Base-by-base conservation (phyloP, 2,888 invertebrate genomes). In the Sphaerophoria rueppellii region DNA sequence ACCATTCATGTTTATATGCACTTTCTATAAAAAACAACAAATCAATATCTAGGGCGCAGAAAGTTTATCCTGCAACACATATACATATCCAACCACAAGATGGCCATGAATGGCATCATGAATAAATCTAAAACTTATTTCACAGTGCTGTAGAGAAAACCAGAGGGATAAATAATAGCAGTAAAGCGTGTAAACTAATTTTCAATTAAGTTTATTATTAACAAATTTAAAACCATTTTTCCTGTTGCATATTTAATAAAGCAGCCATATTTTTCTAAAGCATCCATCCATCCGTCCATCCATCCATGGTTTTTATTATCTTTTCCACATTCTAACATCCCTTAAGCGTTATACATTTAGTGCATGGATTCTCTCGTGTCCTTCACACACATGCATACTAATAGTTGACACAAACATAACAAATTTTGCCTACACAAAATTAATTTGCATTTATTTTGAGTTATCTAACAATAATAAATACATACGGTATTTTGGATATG, bases 141-240 rank as follows among this genome's bases (percentile, higher is more conserved):
- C 37, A 14, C 58, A 58, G 24, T 24, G 24, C 5, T 14, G 34
- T 14, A 57, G 55, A 55, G 57, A 7, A 4, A 9, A 2, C 1
- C 1, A 24, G 24, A 24, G 24, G 24, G 24, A 24, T 24, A 24
- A 24, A 24, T 24, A 24, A 24, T 24, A 24, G 24, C 24, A 58
- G 37, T 35, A 37, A 58, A 58, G 58, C 37, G 11, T 16, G 11
- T 37, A 57, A 65, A 72, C 65, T 65, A 72, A 78, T 72, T 78
- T 72, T 35, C 65, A 78, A 78, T 58, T 72, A 63, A 52, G 65
- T 78, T 78, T 78, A 65, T 67, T 73, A 73, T 78, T 78, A 78
- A 78, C 65, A 73, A 73, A 78, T 78, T 78, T 65, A 65, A 73
- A 78, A 60, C 43, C 78, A 54, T 73, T 78, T 58, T 60, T 73